Percentiles rank a stretch among this genome's conserved stretches.
phyloP scores from a whole-genome alignment of 2,113 vertebrate species.

The Anoplopoma fimbria region DNA sequence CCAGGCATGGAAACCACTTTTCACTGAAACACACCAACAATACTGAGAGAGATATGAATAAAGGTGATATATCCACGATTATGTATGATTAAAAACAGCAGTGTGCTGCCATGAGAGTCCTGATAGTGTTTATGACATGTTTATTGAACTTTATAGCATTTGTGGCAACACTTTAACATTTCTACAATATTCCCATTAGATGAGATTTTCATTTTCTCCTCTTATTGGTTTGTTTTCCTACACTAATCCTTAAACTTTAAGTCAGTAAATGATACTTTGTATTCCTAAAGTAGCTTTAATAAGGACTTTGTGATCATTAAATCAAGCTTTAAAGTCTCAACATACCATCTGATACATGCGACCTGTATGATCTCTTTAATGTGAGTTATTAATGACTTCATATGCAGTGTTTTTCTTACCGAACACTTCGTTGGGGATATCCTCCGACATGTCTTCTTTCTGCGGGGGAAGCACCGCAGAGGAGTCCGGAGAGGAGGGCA shows the following conservation, averaged over 20 bases:
- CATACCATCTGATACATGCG: background rate
- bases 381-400: background rate
- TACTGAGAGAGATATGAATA: accelerated
- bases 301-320: too few relatives aligned
- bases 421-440: slow-evolving; percentile 85
- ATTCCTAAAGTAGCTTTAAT: background rate
- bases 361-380: background rate
- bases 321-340: background rate
- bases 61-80: too few relatives aligned
- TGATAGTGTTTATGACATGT: too few relatives aligned
- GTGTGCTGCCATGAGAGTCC: accelerated
- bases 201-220: background rate
- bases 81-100: too few relatives aligned
- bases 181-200: background rate
- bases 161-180: background rate
- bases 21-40: background rate
- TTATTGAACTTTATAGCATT: background rate
- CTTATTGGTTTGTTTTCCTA: too few relatives aligned
- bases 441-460: slow-evolving; percentile 85
- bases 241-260: background rate
- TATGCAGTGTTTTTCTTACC: slow-evolving; percentile 85
- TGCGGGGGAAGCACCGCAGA: background rate
- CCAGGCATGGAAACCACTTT: slow-evolving; percentile 34
- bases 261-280: background rate
- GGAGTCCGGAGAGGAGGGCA: slow-evolving; percentile 19